Percentiles rank a stretch among this genome's conserved stretches.
phyloP scores from a whole-genome alignment of 2,888 invertebrate species.

The Phyllotreta striolata region DNA sequence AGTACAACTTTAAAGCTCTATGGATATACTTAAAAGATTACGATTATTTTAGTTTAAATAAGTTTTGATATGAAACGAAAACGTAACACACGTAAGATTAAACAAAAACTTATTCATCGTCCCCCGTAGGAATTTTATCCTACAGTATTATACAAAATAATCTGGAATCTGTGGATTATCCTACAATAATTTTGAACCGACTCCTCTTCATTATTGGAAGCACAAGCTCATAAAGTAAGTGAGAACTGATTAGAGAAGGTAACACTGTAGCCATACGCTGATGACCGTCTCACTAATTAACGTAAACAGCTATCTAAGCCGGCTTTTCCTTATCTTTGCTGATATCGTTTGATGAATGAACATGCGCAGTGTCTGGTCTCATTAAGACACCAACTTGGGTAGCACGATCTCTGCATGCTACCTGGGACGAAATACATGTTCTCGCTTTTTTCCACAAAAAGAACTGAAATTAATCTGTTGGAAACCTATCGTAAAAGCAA shows the following conservation, averaged over 20 bases:
- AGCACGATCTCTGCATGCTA: slow-evolving; percentile 28
- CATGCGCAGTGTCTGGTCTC: slow-evolving; percentile 58
- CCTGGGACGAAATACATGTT: slow-evolving; percentile 5
- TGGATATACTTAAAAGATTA: too few relatives aligned
- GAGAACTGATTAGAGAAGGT: slow-evolving; percentile 35
- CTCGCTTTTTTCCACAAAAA: slow-evolving; percentile 8
- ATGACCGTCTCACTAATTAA: slow-evolving; percentile 48
- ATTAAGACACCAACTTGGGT: slow-evolving; percentile 57
- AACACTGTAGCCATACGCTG: slow-evolving; percentile 36
- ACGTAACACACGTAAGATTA: too few relatives aligned
- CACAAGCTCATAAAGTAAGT: slow-evolving; percentile 26
- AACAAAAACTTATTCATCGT: too few relatives aligned
- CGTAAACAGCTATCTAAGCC: slow-evolving; percentile 46
- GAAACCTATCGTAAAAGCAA: too few relatives aligned
- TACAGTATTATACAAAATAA: neutral
- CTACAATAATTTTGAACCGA: slow-evolving; percentile 2
- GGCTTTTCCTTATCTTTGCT: slow-evolving; percentile 48
- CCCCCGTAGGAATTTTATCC: too few relatives aligned
- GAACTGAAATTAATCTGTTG: neutral
- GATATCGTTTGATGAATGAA: slow-evolving; percentile 59
- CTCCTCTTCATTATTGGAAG: slow-evolving; percentile 2
- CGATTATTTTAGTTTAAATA: too few relatives aligned
- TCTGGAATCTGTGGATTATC: neutral
- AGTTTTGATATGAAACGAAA: too few relatives aligned
- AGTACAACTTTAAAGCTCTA: slow-evolving; percentile 9